Conservation (phyloP, 1,140 invertebrate genomes). For the Temnothorax nylanderi region DNA sequence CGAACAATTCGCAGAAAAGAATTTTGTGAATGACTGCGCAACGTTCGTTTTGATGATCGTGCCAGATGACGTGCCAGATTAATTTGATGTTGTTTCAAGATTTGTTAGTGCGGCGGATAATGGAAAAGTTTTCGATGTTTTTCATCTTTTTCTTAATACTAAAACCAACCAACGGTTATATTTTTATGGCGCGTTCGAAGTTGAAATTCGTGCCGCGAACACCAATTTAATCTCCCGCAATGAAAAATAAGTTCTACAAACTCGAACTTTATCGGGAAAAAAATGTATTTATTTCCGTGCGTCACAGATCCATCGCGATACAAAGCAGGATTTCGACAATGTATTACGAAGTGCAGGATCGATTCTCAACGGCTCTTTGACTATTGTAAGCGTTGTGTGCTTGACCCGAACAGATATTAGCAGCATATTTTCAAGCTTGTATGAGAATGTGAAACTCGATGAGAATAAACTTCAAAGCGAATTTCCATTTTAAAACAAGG, state of each 20-base stretch:
- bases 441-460: background rate
- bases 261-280: background rate
- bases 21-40: background rate
- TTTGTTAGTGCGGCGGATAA: background rate
- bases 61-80: slow-evolving; percentile 33
- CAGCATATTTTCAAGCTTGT: slow-evolving; percentile 13
- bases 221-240: background rate
- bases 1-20: slow-evolving; percentile 18
- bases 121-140: background rate
- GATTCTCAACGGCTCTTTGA: slow-evolving; percentile 44
- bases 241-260: background rate
- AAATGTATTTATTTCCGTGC: background rate
- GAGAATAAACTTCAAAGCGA: background rate
- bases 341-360: slow-evolving; percentile 12
- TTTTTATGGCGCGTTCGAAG: background rate
- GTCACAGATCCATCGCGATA: background rate
- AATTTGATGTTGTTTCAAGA: slow-evolving; percentile 7
- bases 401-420: background rate
- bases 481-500: slow-evolving; percentile 1
- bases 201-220: background rate
- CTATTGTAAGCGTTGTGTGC: background rate
- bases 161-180: background rate
- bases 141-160: background rate
- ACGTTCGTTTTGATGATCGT: slow-evolving; percentile 27
- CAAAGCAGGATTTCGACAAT: background rate